Conservation (phyloP, 2,888 invertebrate species). For the Dexiosoma caninum region DNA sequence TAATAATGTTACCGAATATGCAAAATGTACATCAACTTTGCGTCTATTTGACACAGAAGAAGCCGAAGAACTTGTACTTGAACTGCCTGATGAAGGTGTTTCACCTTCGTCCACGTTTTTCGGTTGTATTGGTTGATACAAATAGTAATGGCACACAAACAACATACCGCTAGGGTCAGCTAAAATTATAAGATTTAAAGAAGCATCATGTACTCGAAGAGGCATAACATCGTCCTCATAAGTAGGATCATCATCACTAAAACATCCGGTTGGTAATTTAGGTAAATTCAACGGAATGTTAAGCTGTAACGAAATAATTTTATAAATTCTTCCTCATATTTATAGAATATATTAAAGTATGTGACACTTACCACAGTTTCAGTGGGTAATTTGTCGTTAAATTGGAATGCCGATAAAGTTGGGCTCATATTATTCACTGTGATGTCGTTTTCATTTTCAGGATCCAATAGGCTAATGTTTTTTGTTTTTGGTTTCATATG, state of each 20-base stretch:
- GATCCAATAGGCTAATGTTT: slow-evolving; percentile 81
- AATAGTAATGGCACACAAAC: slow-evolving; percentile 89
- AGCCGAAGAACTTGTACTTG: slow-evolving; percentile 56
- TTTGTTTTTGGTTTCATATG: slow-evolving; percentile 85
- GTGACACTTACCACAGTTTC: slow-evolving; percentile 92
- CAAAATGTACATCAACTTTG: slow-evolving; percentile 84
- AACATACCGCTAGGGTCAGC: slow-evolving; percentile 86
- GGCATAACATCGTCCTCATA: slow-evolving; percentile 91
- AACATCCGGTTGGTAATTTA: slow-evolving; percentile 80
- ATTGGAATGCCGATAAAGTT: slow-evolving; percentile 89
- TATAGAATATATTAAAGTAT: slow-evolving; percentile 59
- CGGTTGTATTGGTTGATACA: slow-evolving; percentile 84
- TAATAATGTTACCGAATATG: slow-evolving; percentile 88
- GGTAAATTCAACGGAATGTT: slow-evolving; percentile 91
- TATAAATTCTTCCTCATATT: neutral
- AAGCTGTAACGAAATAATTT: slow-evolving; percentile 79
- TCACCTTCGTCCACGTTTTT: slow-evolving; percentile 73
- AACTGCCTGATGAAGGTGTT: slow-evolving; percentile 61
- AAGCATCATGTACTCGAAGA: slow-evolving; percentile 88
- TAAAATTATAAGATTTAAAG: slow-evolving; percentile 87
- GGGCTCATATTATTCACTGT: slow-evolving; percentile 81
- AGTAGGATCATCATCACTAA: slow-evolving; percentile 78
- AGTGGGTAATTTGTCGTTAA: slow-evolving; percentile 90
- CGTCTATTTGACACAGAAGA: slow-evolving; percentile 48
- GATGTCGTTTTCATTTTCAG: slow-evolving; percentile 76